Conservation (phyloP, 1,140 invertebrate species). For the Coelopa frigida region DNA sequence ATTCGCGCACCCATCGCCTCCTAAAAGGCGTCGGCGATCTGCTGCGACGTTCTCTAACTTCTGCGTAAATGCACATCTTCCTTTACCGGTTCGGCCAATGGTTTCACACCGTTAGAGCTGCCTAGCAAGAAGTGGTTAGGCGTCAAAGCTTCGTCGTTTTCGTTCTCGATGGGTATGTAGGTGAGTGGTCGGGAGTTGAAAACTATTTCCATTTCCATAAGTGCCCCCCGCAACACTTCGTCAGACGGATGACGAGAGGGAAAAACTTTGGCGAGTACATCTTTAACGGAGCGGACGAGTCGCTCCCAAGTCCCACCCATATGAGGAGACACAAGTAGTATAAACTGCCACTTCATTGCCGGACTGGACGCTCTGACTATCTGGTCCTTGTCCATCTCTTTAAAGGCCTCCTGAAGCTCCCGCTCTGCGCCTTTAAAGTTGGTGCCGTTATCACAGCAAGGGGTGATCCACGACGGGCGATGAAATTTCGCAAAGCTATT, state of each 20-base stretch:
- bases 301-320: too few species aligned
- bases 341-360: too few species aligned
- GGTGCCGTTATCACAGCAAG: conserved; percentile 40
- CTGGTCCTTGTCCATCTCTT: not conserved
- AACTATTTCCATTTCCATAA: too few species aligned
- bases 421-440: conserved; percentile 34
- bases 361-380: not conserved
- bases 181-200: conserved; percentile 22
- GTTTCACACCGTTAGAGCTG: conserved; percentile 13
- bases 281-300: too few species aligned
- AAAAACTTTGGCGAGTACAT: too few species aligned
- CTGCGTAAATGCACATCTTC: conserved; percentile 1
- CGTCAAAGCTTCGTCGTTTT: conserved; percentile 24
- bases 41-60: conserved; percentile 18
- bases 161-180: conserved; percentile 23
- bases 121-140: conserved; percentile 35
- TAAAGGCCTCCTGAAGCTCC: too few species aligned
- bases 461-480: conserved; percentile 34
- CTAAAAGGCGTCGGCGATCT: conserved; percentile 24
- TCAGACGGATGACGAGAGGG: too few species aligned
- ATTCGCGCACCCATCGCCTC: conserved; percentile 24
- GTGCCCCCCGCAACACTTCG: too few species aligned
- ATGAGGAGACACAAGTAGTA: too few species aligned
- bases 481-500: conserved; percentile 37
- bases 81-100: conserved; percentile 12